Evolutionary conservation across 2,888 invertebrate genomes (phyloP), one percentile per base, ranked within the genome.

Genomic region (Agrotis exclamationis): DNA sequence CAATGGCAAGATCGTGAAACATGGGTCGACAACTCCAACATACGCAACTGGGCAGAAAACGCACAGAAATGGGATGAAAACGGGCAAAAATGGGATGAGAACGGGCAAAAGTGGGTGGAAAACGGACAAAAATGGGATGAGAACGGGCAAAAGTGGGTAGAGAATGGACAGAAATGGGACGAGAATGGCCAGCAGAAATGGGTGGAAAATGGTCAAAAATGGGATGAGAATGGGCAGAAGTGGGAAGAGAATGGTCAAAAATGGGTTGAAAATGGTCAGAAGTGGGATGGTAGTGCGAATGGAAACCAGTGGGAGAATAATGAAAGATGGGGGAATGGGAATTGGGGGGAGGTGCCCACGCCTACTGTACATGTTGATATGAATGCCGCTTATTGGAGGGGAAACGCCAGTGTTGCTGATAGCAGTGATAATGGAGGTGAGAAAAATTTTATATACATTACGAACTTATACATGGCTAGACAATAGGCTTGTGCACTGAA

Each of bases 341-440:
- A 93, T 59, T 95, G 96, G 96, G 94, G 93, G 18, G 95, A 95
- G 60, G 93, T 94, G 2, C 92, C 94, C 0, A 96, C 96, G 2
- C 96, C 95, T 0, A 96, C 95, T 0, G 95, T 95, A 0, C 94
- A 94, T 67, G 96, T 96, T 0, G 96, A 95, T 72, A 92, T 94
- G 93, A 93, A 91, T 56, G 94, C 93, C 0, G 93, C 93, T 0
- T 95, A 94, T 62, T 96, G 96, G 95, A 86, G 95, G 57, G 95
- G 94, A 0, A 94, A 94, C 51, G 94, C 93, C 0, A 96, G 96
- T 63, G 93, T 95, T 0, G 96, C 96, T 0, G 96, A 95, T 48
- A 96, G 95, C 86, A 96, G 96, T 69, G 96, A 96, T 82, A 96
- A 96, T 85, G 96, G 96, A 83, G 96, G 96, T 96, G 22, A 60